Evolutionary conservation across 2,113 vertebrate genomes (phyloP), one percentile per base, ranked within the genome.

Genomic region (Pluvianellus socialis): DNA sequence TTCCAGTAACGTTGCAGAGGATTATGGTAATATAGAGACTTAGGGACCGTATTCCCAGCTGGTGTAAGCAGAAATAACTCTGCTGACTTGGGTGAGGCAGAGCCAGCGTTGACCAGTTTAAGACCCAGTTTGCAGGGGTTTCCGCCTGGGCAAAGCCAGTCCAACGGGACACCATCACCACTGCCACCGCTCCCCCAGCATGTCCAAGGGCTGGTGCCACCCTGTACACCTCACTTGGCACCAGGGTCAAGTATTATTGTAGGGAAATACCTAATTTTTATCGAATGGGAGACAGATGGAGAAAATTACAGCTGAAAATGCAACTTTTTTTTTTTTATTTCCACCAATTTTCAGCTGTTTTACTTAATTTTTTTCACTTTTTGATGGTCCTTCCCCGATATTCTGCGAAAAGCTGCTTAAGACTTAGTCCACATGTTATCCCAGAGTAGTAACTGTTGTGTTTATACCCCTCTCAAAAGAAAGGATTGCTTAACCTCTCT

Each of bases 131-230:
- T 63, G n/a, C 19, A 23, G 40, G 12, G 27, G 11, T 56, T 74
- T 47, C 73, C 3, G 3, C 40, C 58, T 10, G 19, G 19, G 63
- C 40, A 24, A n/a, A 77, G 8, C 30, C 55, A 13, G 26, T 12
- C 24, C 32, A 3, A 11, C 3, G 32, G 56, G 28, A 28, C 21
- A n/a, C 9, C 33, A 30, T 5, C 4, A 12, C 50, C 26, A 33
- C 6, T 26, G 33, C 6, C 4, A 11, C 50, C 27, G 7, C 22
- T 14, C 6, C 27, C 23, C 11, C 55, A 28, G 10, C 0, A 2
- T 7, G 2, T 14, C 45, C 82, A 23, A 33, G 65, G 10, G 22
- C 24, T 6, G 9, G 5, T 50, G 42, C n/a, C 33, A 21, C 38
- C 4, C 20, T 35, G 15, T 8, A 30, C 33, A 4, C 10, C 44